These are phyloP conservation scores for Pachydiplax longipennis DNA, from an alignment of 2,888 invertebrate species.

Conservation along the genomic window DNA sequence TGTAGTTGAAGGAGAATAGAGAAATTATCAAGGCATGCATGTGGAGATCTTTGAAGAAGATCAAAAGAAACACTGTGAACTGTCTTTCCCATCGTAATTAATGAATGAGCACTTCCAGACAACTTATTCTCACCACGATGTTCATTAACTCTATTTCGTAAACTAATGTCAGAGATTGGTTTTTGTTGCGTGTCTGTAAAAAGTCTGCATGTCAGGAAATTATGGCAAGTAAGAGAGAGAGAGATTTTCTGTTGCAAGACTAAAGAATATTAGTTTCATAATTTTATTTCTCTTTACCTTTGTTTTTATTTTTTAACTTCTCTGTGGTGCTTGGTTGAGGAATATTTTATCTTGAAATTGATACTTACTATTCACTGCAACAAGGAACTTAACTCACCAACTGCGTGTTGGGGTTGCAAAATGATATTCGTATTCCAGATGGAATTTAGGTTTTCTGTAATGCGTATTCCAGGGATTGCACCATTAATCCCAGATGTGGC, in stretches of 20 bases:
- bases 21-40: slow-evolving; percentile 25
- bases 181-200: background rate
- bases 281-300: background rate
- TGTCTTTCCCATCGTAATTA: slow-evolving; percentile 25
- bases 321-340: background rate
- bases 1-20: background rate
- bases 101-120: slow-evolving; percentile 3
- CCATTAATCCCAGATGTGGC: slow-evolving; percentile 46
- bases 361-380: slow-evolving; percentile 34
- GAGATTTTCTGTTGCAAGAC: background rate
- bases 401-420: slow-evolving; percentile 30
- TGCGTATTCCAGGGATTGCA: slow-evolving; percentile 45
- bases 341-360: background rate
- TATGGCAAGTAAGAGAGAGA: slow-evolving; percentile 8
- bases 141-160: slow-evolving; percentile 25
- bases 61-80: slow-evolving; percentile 1
- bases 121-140: background rate
- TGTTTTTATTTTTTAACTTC: background rate
- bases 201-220: slow-evolving; percentile 24
- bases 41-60: slow-evolving; percentile 34
- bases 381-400: slow-evolving; percentile 39
- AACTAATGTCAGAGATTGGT: background rate
- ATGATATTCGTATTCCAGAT: slow-evolving; percentile 8
- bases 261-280: background rate
- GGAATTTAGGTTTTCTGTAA: slow-evolving; percentile 43